Evolutionary conservation across 2,797 vertebrate genomes (phyloP).

Genomic region (Pristis pectinata): DNA sequence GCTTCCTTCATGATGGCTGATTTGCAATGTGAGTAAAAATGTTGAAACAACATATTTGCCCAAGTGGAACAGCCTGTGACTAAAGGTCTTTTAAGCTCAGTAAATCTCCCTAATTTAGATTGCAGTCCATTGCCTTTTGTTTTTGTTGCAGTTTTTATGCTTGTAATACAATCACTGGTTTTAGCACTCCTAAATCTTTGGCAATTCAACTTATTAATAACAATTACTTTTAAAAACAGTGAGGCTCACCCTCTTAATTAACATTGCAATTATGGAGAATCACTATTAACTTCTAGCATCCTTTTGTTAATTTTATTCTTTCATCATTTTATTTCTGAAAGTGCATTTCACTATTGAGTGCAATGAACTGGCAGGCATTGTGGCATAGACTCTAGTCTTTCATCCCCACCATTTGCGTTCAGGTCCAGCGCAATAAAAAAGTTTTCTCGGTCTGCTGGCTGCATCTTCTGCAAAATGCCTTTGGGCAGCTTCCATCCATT

Average conservation of each 20-base stretch:
- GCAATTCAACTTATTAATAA: neutral
- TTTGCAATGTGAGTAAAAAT: conserved; percentile 15
- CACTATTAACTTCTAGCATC: neutral
- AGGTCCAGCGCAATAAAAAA: neutral
- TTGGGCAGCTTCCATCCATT: neutral
- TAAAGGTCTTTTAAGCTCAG: neutral
- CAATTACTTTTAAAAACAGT: neutral
- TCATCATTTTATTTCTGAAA: neutral
- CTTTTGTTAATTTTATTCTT: neutral
- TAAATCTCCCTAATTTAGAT: neutral
- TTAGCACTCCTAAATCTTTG: neutral
- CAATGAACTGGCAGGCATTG: neutral
- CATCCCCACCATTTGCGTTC: neutral
- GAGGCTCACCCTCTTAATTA: neutral
- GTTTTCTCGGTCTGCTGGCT: neutral
- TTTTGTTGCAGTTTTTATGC: neutral
- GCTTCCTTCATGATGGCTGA: neutral
- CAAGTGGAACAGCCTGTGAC: neutral
- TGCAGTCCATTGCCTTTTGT: neutral
- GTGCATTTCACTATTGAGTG: neutral
- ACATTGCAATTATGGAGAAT: neutral
- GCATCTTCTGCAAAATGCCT: neutral
- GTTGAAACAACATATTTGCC: neutral
- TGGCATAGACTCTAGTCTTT: neutral
- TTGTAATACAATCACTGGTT: neutral